phyloP scores from a whole-genome alignment of 2,797 vertebrate genomes.

The Babyrousa celebensis region DNA sequence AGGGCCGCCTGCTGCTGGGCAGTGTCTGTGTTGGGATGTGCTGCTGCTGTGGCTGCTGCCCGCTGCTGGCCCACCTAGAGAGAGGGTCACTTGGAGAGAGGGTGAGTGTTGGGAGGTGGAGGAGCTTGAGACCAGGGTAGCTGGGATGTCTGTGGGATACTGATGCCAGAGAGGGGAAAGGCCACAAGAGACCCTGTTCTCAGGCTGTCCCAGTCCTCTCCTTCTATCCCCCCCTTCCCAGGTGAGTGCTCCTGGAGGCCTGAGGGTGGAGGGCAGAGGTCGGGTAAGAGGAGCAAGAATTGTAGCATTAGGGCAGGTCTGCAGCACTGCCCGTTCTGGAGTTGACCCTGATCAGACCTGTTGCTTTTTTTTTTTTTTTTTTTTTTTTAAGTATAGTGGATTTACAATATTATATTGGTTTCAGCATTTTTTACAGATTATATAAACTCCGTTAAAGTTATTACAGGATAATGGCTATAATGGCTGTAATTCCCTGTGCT shows the following conservation, averaged over 20 bases:
- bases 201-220: not conserved
- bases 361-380: not conserved
- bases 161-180: not conserved
- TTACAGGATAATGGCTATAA: not conserved
- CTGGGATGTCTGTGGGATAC: not conserved
- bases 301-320: not conserved
- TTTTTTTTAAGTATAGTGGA: not conserved
- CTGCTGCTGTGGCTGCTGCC: constrained; percentile 84
- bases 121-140: not conserved
- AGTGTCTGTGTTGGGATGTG: constrained; percentile 78
- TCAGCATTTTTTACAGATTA: not conserved
- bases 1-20: constrained; percentile 50
- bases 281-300: not conserved
- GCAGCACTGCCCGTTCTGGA: not conserved
- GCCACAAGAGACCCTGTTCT: not conserved
- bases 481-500: not conserved
- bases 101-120: constrained; percentile 74
- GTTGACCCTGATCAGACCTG: not conserved
- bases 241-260: not conserved
- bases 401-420: not conserved
- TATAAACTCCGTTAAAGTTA: not conserved
- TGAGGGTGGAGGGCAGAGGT: not conserved
- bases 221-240: not conserved
- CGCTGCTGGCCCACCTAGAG: constrained; percentile 72
- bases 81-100: constrained; percentile 66